Evolutionary conservation across 2,113 vertebrate genomes (phyloP).

Genomic region (Phaethon lepturus): DNA sequence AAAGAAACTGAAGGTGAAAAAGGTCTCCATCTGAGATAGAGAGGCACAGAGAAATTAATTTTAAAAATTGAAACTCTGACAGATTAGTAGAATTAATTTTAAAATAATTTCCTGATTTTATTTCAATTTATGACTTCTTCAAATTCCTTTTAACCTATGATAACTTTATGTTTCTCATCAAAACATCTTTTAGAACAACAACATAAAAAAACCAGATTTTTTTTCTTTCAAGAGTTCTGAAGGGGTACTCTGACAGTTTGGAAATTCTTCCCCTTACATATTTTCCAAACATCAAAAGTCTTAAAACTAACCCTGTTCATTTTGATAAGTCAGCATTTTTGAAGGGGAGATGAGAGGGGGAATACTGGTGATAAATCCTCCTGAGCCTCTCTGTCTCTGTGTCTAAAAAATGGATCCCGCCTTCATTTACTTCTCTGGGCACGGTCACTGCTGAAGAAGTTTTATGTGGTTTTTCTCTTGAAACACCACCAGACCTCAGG

Average conservation of each 20-base stretch:
- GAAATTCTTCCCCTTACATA: not conserved
- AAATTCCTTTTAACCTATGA: not conserved
- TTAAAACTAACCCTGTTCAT: not conserved
- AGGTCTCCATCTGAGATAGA: not conserved
- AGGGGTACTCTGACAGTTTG: not conserved
- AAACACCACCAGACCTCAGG: not conserved
- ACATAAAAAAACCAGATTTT: not conserved
- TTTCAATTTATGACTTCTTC: not conserved
- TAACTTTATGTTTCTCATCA: not conserved
- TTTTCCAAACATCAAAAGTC: not conserved
- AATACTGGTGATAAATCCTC: not conserved
- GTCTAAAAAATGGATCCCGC: not conserved
- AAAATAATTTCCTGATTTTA: not conserved
- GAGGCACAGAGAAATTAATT: not conserved
- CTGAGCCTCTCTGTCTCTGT: not conserved
- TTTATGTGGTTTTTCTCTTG: not conserved
- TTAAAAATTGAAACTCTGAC: not conserved
- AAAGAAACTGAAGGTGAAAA: not conserved
- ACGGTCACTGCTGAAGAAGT: not conserved
- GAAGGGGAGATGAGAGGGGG: not conserved
- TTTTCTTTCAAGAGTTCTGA: not conserved
- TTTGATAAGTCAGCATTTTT: conserved; percentile 1
- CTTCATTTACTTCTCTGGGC: not conserved
- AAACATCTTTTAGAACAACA: not conserved
- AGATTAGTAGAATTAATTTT: not conserved